These are phyloP conservation scores for Biston stratarius DNA, from an alignment of 2,888 invertebrate genomes.

Conservation along the genomic window DNA sequence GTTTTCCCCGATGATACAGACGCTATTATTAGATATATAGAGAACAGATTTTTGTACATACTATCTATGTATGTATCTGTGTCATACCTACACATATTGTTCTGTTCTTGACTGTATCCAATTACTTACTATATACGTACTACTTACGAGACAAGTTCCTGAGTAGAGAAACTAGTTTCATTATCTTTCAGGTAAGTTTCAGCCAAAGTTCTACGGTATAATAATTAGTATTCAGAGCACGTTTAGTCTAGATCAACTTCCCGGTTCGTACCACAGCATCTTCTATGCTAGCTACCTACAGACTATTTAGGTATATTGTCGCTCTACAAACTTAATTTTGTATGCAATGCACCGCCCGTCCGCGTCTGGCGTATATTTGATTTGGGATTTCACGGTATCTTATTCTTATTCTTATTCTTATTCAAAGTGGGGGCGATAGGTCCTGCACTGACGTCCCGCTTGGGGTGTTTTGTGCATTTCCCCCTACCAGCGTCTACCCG, in stretches of 20 bases:
- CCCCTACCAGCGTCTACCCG: no score
- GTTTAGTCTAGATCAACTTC: slow-evolving; percentile 60
- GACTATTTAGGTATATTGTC: neutral
- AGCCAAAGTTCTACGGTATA: neutral
- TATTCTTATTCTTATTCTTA: no score
- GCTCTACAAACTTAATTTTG: slow-evolving; percentile 49
- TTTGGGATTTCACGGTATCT: slow-evolving; percentile 58
- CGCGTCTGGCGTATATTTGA: slow-evolving; percentile 64
- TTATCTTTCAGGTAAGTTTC: slow-evolving; percentile 14
- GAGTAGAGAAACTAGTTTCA: no score
- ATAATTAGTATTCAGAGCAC: slow-evolving; percentile 23
- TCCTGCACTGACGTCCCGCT: no score
- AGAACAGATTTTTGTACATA: no score
- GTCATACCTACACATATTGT: neutral
- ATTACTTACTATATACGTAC: neutral
- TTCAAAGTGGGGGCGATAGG: no score
- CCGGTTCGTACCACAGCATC: slow-evolving; percentile 52
- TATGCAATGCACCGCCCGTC: slow-evolving; percentile 54
- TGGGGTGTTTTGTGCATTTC: no score
- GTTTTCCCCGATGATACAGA: no score
- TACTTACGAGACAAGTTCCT: no score
- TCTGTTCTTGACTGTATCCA: no score
- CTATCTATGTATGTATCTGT: no score
- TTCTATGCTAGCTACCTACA: neutral
- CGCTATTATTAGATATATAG: no score